A percentile compares a stretch with the other conserved stretches of the same genome.
Evolutionary conservation across 2,113 vertebrate genomes (phyloP).

Genomic region (Corvus hawaiiensis): DNA sequence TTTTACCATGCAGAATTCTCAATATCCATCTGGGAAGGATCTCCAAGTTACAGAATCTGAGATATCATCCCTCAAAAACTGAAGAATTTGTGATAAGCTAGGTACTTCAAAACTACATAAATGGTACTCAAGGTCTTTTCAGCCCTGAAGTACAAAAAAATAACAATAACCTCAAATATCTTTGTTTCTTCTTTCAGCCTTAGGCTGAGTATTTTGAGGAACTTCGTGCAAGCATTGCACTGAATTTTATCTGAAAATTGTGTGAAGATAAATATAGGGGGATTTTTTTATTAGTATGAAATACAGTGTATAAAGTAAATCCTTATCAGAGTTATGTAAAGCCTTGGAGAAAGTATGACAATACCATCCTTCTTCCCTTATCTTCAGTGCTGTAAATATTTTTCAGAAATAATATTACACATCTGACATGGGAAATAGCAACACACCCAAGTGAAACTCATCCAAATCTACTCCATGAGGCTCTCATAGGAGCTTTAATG

Average conservation of each 20-base stretch:
- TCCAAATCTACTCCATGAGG: neutral
- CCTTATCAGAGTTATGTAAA: neutral
- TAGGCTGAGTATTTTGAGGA: neutral
- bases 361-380: neutral
- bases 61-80: neutral
- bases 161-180: neutral
- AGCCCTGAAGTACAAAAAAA: neutral
- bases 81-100: neutral
- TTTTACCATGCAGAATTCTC: neutral
- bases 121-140: neutral
- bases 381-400: constrained; percentile 1
- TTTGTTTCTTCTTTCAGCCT: neutral
- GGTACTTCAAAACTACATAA: neutral
- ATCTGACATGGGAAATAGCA: neutral
- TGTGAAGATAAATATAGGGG: neutral
- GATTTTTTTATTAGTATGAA: neutral
- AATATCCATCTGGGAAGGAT: neutral
- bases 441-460: neutral
- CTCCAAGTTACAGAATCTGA: neutral
- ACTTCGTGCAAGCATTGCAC: neutral
- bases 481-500: constrained; percentile 41
- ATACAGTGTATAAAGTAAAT: neutral
- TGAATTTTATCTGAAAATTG: neutral
- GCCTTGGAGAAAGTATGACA: neutral
- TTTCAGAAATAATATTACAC: constrained; percentile 25